Base-by-base conservation (phyloP, 2,113 vertebrate genomes). In the Gavialis gangeticus region DNA sequence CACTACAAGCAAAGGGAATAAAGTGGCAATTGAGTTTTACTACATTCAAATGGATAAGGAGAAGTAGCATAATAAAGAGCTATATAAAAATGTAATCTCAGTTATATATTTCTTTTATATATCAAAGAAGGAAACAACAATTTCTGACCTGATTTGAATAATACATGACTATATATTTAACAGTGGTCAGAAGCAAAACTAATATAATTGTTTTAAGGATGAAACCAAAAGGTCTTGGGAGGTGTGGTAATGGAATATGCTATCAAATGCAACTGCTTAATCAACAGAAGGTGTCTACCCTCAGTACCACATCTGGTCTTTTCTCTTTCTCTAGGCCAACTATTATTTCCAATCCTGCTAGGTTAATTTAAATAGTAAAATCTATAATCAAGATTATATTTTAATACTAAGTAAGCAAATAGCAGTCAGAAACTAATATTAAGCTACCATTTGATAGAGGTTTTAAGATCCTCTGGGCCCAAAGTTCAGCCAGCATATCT, bases 331-430 rank as follows among this genome's bases (percentile, higher is more conserved):
- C 21, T 55, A 82, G 28, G 4, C 4, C 57, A 1, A 0, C 76
- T 82, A 86, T 64, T 82, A 92, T 64, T 93, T 94, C 58, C 77
- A 56, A 82, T 75, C 17, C 56, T 88, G 93, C 94, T 79, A 67
- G 71, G 60, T 90, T 5, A 95, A 78, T 91, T 92, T 86, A 91
- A 91, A 86, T 78, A 79, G 71, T 69, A 81, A 84, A 94, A 94
- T 80, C 71, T 69, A 71, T 94, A 88, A 95, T 91, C 79, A 91
- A 90, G 75, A 9, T 75, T 90, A 34, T 60, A 84, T 28, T 86
- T 94, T 56, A 88, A 86, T 86, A 87, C 25, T 92, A 96, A 95
- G 88, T 84, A 94, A 91, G 86, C 81, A 90, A 94, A 82, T 94
- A 92, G 79, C 75, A 88, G 75, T 83, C 62, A 88, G 78, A 79